Evolutionary conservation across 2,113 vertebrate genomes (phyloP).

Genomic region (Mola mola): DNA sequence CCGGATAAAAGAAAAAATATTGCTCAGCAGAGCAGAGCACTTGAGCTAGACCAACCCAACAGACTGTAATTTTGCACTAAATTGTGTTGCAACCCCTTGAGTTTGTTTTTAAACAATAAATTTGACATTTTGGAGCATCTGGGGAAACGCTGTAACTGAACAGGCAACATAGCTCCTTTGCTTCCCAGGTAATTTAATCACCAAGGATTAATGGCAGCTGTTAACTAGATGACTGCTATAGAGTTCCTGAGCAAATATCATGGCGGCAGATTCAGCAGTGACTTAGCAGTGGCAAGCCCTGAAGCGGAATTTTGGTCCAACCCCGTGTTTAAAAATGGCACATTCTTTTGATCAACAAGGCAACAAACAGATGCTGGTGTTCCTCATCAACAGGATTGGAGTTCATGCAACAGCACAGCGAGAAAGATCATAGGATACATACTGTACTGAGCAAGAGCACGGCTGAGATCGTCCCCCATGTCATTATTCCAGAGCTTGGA

Average conservation of each 20-base stretch:
- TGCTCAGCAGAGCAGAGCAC: slow-evolving; percentile 19
- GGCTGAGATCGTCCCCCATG: slow-evolving; percentile 78
- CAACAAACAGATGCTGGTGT: slow-evolving; percentile 36
- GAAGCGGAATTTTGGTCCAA: neutral
- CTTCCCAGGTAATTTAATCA: too few species aligned
- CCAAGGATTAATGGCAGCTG: too few species aligned
- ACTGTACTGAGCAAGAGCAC: slow-evolving; percentile 81
- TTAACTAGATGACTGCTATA: too few species aligned
- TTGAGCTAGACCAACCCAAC: slow-evolving; percentile 17
- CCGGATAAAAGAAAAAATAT: too few species aligned
- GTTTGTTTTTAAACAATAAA: slow-evolving; percentile 15
- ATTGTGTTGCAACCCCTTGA: slow-evolving; percentile 8
- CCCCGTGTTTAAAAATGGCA: slow-evolving; percentile 19
- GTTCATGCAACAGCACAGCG: slow-evolving; percentile 84
- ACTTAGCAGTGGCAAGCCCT: too few species aligned
- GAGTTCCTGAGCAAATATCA: neutral
- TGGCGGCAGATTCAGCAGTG: too few species aligned
- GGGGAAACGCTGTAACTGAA: slow-evolving; percentile 25
- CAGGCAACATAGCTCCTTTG: slow-evolving; percentile 10
- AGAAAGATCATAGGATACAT: slow-evolving; percentile 83
- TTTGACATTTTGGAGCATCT: slow-evolving; percentile 32
- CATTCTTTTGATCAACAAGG: slow-evolving; percentile 38
- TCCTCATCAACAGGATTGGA: slow-evolving; percentile 66
- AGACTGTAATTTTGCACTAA: slow-evolving; percentile 12
- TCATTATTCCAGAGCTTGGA: slow-evolving; percentile 79